Evolutionary conservation across 2,888 invertebrate species (phyloP).

Genomic region (Ligdia adustata): DNA sequence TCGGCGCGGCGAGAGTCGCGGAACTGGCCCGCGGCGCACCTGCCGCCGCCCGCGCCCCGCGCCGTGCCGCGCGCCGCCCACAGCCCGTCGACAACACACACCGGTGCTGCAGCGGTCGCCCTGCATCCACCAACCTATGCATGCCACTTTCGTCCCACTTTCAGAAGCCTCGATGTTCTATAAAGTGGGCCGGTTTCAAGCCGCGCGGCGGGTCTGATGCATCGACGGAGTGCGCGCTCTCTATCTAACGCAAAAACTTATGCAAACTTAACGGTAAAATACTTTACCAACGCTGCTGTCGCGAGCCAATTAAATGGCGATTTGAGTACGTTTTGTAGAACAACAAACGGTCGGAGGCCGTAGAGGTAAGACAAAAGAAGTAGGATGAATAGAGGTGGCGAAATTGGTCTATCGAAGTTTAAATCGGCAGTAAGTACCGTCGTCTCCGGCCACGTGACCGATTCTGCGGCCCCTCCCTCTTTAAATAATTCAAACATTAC

Average conservation of each 20-base stretch:
- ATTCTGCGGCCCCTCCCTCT: constrained; percentile 55
- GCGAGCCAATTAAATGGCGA: constrained; percentile 17
- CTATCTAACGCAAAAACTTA: constrained; percentile 15
- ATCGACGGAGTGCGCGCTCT: constrained; percentile 15
- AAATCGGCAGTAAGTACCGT: constrained; percentile 26
- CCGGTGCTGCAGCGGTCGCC: constrained; percentile 75
- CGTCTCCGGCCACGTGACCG: constrained; percentile 59
- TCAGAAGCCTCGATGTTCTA: constrained; percentile 50
- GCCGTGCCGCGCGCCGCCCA: constrained; percentile 62
- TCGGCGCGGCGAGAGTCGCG: constrained; percentile 71
- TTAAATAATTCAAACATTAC: constrained; percentile 66
- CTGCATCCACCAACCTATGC: constrained; percentile 65
- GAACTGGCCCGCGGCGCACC: constrained; percentile 71
- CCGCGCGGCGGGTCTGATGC: constrained; percentile 21
- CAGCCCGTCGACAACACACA: constrained; percentile 71
- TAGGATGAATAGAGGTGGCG: constrained; percentile 42
- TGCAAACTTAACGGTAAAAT: constrained; percentile 14
- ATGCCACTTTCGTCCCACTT: constrained; percentile 70
- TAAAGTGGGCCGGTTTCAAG: constrained; percentile 36
- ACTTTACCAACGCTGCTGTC: constrained; percentile 18
- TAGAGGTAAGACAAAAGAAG: constrained; percentile 44
- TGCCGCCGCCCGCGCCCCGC: constrained; percentile 58
- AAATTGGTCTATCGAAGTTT: constrained; percentile 48
- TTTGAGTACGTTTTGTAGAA: constrained; percentile 20
- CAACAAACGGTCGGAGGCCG: constrained; percentile 34